These are phyloP conservation scores for Leucophenga varia DNA, from an alignment of 1,140 invertebrate species.

Conservation along the genomic window DNA sequence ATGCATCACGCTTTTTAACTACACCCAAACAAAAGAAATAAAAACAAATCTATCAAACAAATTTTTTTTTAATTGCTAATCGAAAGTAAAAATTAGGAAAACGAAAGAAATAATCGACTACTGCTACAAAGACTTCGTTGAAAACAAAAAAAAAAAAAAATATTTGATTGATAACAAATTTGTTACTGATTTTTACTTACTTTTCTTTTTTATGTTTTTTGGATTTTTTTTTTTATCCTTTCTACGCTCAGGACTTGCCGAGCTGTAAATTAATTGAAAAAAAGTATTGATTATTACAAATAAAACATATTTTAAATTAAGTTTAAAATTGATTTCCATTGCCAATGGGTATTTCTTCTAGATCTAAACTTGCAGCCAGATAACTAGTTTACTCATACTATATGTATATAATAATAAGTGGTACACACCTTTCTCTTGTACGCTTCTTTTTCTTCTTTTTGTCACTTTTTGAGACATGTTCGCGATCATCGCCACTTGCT, in stretches of 20 bases:
- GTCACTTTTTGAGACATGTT: conserved; percentile 48
- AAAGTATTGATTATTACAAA: too few relatives aligned
- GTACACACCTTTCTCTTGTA: conserved; percentile 51
- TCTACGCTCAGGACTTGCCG: conserved; percentile 64
- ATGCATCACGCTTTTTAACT: conserved; percentile 20
- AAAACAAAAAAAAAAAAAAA: too few relatives aligned
- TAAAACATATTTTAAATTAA: too few relatives aligned
- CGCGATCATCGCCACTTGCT: conserved; percentile 34
- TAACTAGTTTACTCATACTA: too few relatives aligned
- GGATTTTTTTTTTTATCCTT: conserved; percentile 70
- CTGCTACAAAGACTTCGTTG: conserved; percentile 26
- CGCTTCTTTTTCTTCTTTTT: conserved; percentile 61
- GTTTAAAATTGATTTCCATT: too few relatives aligned
- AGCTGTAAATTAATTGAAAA: conserved; percentile 61
- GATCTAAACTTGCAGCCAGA: background rate
- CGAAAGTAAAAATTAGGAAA: conserved; percentile 12
- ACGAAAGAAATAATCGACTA: conserved; percentile 17
- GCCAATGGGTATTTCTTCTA: background rate
- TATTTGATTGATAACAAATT: too few relatives aligned
- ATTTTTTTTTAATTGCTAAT: conserved; percentile 4
- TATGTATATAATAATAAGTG: too few relatives aligned
- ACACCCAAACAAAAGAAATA: conserved; percentile 6
- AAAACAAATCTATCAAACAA: background rate
- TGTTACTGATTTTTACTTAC: too few relatives aligned
- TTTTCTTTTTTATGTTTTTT: conserved; percentile 71